phyloP scores from a whole-genome alignment of 2,113 vertebrate species.

The Melanerpes formicivorus region DNA sequence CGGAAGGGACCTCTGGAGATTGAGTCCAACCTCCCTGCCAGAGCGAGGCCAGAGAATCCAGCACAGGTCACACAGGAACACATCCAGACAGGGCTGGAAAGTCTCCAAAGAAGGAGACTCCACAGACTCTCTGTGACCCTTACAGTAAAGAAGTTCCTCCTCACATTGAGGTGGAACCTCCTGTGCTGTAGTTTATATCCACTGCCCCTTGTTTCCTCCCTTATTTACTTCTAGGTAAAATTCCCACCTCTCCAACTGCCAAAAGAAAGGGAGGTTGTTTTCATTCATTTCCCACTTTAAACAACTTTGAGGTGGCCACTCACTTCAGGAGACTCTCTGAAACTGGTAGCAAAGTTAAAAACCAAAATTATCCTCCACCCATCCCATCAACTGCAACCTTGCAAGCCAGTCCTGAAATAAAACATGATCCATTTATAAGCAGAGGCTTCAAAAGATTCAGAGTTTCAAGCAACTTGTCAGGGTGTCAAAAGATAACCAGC shows the following conservation, averaged over 20 bases:
- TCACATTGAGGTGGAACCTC: too few relatives aligned
- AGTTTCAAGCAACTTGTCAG: slow-evolving; percentile 53
- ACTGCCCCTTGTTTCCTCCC: not conserved
- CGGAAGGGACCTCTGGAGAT: too few relatives aligned
- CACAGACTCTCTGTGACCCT: too few relatives aligned
- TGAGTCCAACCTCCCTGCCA: too few relatives aligned
- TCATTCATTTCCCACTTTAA: not conserved
- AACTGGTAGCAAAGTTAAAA: not conserved
- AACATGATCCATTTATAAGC: slow-evolving; percentile 12
- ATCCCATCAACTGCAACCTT: not conserved
- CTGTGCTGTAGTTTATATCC: too few relatives aligned
- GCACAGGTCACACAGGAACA: too few relatives aligned
- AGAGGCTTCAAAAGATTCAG: slow-evolving; percentile 1
- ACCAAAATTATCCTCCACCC: not conserved
- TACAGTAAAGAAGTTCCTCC: too few relatives aligned
- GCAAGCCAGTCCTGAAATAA: slow-evolving; percentile 39
- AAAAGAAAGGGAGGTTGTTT: not conserved
- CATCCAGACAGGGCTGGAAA: too few relatives aligned
- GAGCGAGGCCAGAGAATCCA: too few relatives aligned
- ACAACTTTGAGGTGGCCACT: not conserved
- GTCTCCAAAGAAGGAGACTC: too few relatives aligned
- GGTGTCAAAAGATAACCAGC: slow-evolving; percentile 46
- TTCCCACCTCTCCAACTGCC: not conserved
- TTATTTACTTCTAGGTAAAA: not conserved
- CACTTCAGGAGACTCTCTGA: not conserved